Conservation (phyloP, 2,888 invertebrate species). For the Anthrax anthrax region DNA sequence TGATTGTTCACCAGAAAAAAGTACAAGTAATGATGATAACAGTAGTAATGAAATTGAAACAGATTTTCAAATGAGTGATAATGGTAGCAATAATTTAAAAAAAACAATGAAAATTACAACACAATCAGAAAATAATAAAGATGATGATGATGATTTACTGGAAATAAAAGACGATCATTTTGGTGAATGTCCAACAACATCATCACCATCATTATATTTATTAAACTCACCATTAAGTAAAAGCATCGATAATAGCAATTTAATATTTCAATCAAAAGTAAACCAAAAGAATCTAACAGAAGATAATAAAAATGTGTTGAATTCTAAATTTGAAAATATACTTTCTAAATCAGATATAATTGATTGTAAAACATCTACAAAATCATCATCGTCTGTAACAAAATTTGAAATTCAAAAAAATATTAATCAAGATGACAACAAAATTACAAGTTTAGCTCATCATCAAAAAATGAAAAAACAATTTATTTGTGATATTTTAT, state of each 20-base stretch:
- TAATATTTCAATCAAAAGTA: not conserved
- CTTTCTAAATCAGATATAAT: constrained; percentile 31
- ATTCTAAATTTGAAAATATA: constrained; percentile 11
- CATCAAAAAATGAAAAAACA: constrained; percentile 15
- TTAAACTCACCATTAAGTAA: constrained; percentile 19
- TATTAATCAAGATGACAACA: no score
- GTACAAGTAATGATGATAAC: constrained; percentile 7
- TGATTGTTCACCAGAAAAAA: constrained; percentile 2
- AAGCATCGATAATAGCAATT: constrained; percentile 23
- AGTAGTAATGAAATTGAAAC: constrained; percentile 4
- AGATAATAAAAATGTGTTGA: not conserved
- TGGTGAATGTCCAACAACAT: constrained; percentile 36
- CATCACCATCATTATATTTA: constrained; percentile 20
- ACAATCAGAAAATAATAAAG: not conserved
- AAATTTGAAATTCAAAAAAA: no score
- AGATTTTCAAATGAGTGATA: not conserved
- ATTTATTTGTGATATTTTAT: constrained; percentile 24
- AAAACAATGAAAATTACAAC: constrained; percentile 8
- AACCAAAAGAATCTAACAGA: no score
- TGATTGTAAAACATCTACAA: constrained; percentile 12
- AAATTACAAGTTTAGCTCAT: no score
- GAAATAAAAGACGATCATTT: constrained; percentile 52
- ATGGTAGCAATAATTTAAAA: not conserved
- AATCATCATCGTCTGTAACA: not conserved
- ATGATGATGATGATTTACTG: constrained; percentile 22